Base-by-base conservation (phyloP, 2,888 invertebrate species). In the Chelonus formosanus region DNA sequence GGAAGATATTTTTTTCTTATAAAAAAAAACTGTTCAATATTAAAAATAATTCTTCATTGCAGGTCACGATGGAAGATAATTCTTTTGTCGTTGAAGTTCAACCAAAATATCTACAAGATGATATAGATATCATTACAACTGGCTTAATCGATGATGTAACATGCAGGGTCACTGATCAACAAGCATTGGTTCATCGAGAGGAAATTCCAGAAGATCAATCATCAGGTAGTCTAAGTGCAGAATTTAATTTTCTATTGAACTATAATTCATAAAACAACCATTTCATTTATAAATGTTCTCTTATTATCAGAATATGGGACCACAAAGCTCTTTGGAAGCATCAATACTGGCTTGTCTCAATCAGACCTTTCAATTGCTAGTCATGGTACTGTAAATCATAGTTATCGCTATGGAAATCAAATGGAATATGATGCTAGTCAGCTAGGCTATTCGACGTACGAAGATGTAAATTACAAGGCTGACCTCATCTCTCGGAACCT, bases 381-480 rank as follows among this genome's bases (percentile, higher is more conserved):
- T 36, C 87, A 88, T 55, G 90, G 89, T 8, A 90, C 90, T 44
- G 90, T 90, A 64, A 92, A 92, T 80, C 90, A 90, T 8, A 91
- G 90, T 68, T 87, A 94, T 81, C 89, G 90, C 54, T 94, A 94
- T 79, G 91, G 93, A 63, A 93, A 91, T 80, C 94, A 94, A 83
- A 86, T 90, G 74, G 89, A 92, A 35, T 93, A 93, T 78, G 91
- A 91, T 64, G 88, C 90, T 73, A 92, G 92, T 47, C 89, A 89
- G 66, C 90, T 90, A 67, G 92, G 91, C 5, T 92, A 92, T 78
- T 89, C 89, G 48, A 82, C 88, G 35, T 90, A 90, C 76, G 76
- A 72, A 20, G 71, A 68, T 63, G 67, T 65, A 34, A 89, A 89
- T 8, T 90, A 89, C 75, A 86, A 87, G 20, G 83, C 86, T 59